Percentiles rank a stretch among this genome's conserved stretches.
Evolutionary conservation across 30 jellyfish, hydroid and myxozoan genomes (phyloP).

Genomic region (Chrysaora quinquecirrha): DNA sequence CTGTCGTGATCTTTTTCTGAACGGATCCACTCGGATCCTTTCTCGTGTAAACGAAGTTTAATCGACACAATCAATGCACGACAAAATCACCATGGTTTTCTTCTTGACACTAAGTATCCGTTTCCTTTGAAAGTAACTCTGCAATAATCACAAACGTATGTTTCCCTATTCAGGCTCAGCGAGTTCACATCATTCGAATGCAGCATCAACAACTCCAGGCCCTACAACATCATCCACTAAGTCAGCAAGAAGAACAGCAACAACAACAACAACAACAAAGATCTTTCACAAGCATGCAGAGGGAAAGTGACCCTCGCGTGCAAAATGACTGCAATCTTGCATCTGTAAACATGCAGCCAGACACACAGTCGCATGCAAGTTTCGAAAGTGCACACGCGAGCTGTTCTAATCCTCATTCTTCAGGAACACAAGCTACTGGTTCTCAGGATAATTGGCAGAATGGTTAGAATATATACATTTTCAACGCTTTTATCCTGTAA

Average conservation of each 20-base stretch:
- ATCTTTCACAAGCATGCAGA: too few relatives aligned
- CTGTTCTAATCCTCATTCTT: background rate
- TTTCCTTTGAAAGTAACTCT: too few relatives aligned
- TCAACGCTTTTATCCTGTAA: background rate
- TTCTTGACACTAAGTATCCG: too few relatives aligned
- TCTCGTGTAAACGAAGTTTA: too few relatives aligned
- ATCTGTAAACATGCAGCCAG: too few relatives aligned
- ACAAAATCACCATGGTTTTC: too few relatives aligned
- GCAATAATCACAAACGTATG: too few relatives aligned
- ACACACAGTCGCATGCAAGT: conserved; percentile 30
- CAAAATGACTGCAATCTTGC: too few relatives aligned
- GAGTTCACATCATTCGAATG: conserved; percentile 47
- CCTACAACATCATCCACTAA: conserved; percentile 21
- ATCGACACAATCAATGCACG: too few relatives aligned
- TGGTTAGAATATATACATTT: background rate
- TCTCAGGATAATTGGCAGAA: background rate
- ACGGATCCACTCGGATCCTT: too few relatives aligned
- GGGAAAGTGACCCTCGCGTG: too few relatives aligned
- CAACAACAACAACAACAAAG: conserved; percentile 18
- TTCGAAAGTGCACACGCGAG: conserved; percentile 1
- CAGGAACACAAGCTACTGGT: background rate
- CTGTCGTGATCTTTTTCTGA: too few relatives aligned
- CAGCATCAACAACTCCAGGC: conserved; percentile 63
- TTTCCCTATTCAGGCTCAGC: conserved; percentile 63
- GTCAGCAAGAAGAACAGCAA: conserved; percentile 20